Percentiles rank a stretch among this genome's conserved stretches.
Evolutionary conservation across 2,888 invertebrate species (phyloP).

Genomic region (Chironomus tentans): DNA sequence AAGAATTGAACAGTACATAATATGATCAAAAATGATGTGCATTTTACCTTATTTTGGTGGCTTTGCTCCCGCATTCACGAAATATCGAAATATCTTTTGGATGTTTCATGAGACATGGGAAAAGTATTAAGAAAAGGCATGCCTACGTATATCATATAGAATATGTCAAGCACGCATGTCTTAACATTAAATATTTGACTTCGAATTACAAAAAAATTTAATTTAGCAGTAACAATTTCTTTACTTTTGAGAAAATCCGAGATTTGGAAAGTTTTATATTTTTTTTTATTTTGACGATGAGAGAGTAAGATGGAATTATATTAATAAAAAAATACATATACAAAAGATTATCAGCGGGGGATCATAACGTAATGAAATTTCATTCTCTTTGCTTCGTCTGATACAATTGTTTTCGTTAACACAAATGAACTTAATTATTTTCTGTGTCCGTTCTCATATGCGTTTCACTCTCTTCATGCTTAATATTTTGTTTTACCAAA

Average conservation of each 20-base stretch:
- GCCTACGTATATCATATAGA: neutral
- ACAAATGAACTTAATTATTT: conserved; percentile 10
- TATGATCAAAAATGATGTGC: neutral
- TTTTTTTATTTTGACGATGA: neutral
- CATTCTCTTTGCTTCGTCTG: neutral
- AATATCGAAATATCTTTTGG: too few relatives aligned
- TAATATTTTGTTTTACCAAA: neutral
- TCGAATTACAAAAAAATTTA: neutral
- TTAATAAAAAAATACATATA: neutral
- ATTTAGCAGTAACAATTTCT: neutral
- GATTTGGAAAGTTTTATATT: neutral
- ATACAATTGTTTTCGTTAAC: conserved; percentile 1
- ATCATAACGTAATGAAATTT: neutral
- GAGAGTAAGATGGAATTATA: neutral
- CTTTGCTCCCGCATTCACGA: neutral
- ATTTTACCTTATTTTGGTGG: neutral
- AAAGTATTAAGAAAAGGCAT: too few relatives aligned
- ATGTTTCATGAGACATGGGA: too few relatives aligned
- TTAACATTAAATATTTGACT: conserved; percentile 1
- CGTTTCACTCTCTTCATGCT: neutral
- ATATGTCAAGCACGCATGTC: conserved; percentile 5
- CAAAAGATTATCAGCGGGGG: conserved; percentile 3
- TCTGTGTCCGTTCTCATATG: neutral
- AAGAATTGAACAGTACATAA: neutral
- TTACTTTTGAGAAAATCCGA: neutral